Evolutionary conservation across 1,140 invertebrate species (phyloP).

Genomic region (Panulirus ornatus): DNA sequence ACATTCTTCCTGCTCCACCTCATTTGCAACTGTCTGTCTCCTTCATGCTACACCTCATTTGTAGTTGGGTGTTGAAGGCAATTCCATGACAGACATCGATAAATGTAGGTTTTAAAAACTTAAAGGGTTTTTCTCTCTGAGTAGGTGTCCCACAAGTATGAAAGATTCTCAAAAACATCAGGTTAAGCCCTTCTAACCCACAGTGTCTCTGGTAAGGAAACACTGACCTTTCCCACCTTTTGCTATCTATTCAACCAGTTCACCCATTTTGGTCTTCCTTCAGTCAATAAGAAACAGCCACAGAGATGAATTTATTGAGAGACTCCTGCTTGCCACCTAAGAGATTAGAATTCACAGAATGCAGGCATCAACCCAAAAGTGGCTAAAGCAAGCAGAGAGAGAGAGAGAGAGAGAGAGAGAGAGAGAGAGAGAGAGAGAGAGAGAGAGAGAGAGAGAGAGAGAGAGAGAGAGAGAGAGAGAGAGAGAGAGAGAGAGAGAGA

Average conservation of each 20-base stretch:
- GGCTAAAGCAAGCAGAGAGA: too few relatives aligned
- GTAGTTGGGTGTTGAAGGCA: not conserved
- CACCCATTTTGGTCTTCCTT: not conserved
- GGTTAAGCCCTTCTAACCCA: not conserved
- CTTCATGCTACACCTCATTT: not conserved
- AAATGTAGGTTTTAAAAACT: not conserved
- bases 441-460: not conserved
- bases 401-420: slow-evolving; percentile 1
- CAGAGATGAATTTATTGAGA: not conserved
- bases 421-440: not conserved
- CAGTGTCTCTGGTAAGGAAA: not conserved
- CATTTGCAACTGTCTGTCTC: not conserved
- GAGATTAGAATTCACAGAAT: not conserved
- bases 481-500: not conserved
- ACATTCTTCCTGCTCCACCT: not conserved
- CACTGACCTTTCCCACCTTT: not conserved
- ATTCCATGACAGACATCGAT: not conserved
- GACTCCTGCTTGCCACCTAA: not conserved
- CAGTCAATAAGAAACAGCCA: not conserved
- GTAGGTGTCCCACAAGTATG: too few relatives aligned
- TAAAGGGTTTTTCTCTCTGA: not conserved
- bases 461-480: not conserved
- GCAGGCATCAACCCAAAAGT: too few relatives aligned
- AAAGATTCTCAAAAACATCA: too few relatives aligned
- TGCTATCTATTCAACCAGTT: not conserved